Base-by-base conservation (phyloP, 2,113 vertebrate genomes). In the Amblyopsis rosae region DNA sequence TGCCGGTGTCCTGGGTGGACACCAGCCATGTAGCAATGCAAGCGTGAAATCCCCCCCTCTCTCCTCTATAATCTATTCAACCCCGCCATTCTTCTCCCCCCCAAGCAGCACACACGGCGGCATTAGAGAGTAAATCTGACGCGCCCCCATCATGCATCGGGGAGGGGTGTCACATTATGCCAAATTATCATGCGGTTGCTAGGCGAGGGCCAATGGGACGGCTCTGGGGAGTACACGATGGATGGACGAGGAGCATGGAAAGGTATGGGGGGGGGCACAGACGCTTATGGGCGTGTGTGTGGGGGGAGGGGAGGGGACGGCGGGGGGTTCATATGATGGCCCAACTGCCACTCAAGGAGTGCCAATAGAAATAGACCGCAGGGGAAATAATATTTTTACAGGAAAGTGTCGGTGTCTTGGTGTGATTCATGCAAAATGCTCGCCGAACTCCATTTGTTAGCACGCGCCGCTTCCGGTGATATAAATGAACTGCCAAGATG, bases 141-240 rank as follows among this genome's bases (percentile, higher is more conserved):
- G 88, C 81, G 77, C 81, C 83, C 81, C 82, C 85, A 87, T 89
- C 85, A 88, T 91, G 84, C 86, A 91, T 90, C 85, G 79, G 80
- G 77, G 87, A 80, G n/a, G n/a, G n/a, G 87, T 87, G 88, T 88
- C 84, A 91, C 86, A 90, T 90, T 88, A 90, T 89, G 84, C 83
- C 90, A 90, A 87, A 90, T 91, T 83, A 92, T 90, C 82, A 84
- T 87, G 82, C 67, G 79, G 90, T 91, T 90, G 91, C 90, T 90
- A 92, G 88, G 91, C 79, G 73, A 90, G 79, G 70, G 77, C 89
- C 87, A 90, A 91, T 92, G 70, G 73, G 64, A 65, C 47, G 59
- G 69, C 80, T 75, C 65, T 59, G 46, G 79, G 76, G 74, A 79
- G 69, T 77, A 78, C 66, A 75, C 82, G 82, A 82, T 75, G 79